Base-by-base conservation (phyloP, 2,888 invertebrate genomes). In the Dimorphilus gyrociliatus region DNA sequence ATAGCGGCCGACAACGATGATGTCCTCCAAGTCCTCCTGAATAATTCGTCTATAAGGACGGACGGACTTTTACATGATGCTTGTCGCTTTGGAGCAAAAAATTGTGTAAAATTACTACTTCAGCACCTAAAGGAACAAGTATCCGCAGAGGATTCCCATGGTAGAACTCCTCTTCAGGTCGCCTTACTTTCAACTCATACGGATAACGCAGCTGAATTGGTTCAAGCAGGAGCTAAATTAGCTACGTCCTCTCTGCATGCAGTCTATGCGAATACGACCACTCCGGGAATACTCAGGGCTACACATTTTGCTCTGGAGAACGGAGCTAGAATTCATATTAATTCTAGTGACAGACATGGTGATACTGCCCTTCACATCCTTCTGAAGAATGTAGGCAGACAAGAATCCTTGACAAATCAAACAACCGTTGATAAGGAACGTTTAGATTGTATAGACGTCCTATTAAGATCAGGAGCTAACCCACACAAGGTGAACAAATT, bases 301-400 rank as follows among this genome's bases (percentile, higher is more conserved):
- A 69, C 76, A 30, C 70, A 75, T 39, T 68, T 78, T 34, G 60
- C 78, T 23, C 58, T 79, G 25, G 76, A 77, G 44, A 72, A 75
- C 35, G 78, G 78, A 1, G 73, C 78, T 41, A 72, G 57, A 32
- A 52, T 77, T 44, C 61, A 76, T 33, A 74, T 78, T 27, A 78
- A 78, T 53, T 72, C 73, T 29, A 72, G 76, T 0, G 78, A 78
- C 50, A 72, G 72, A 23, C 63, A 77, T 29, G 76, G 76, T 1
- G 78, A 78, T 56, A 78, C 78, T 1, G 76, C 77, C 0, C 57
- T 78, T 10, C 37, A 42, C 27, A 35, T 41, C 3, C 34, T 42
- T 12, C 36, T 42, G 27, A 27, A 37, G 13, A 39, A 41, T 25
- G 42, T 41, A 13, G 42, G 42, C 6, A 23, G 42, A n/a, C 41